A percentile compares a stretch with the other conserved stretches of the same genome.
These are phyloP conservation scores for Malurus alboscapulatus DNA, from an alignment of 2,113 vertebrate genomes.

Conservation along the genomic window DNA sequence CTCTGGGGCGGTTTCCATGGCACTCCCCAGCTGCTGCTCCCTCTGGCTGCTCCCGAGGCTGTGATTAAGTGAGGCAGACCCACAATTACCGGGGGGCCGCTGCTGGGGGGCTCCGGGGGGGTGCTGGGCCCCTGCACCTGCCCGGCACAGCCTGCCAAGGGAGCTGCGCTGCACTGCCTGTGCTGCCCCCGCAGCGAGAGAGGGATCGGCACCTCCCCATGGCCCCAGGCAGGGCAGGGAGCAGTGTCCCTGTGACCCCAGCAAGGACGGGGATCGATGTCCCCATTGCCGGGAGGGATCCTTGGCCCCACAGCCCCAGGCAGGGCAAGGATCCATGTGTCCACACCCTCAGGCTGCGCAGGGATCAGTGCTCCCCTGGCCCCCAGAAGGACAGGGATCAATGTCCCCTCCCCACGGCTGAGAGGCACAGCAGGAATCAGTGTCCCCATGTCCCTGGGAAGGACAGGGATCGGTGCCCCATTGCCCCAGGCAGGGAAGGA, in stretches of 20 bases:
- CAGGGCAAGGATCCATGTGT: background rate
- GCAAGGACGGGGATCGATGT: too few relatives aligned
- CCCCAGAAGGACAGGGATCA: background rate
- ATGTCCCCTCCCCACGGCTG: too few relatives aligned
- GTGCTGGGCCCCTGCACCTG: background rate
- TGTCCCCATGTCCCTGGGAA: background rate
- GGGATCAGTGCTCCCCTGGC: too few relatives aligned
- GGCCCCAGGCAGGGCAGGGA: background rate
- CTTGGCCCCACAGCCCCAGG: too few relatives aligned
- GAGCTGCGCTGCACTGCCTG: background rate
- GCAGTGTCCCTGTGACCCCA: background rate
- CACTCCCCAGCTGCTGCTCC: background rate
- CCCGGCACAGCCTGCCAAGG: rapidly evolving
- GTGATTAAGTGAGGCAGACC: conserved; percentile 18
- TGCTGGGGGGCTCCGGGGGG: background rate
- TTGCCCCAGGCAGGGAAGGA: background rate
- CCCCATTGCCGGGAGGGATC: background rate
- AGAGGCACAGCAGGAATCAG: background rate
- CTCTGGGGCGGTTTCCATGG: background rate
- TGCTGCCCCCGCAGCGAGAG: background rate
- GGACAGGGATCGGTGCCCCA: background rate
- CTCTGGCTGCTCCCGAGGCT: conserved; percentile 6
- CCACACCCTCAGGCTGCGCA: background rate
- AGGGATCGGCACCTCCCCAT: background rate
- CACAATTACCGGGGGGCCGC: background rate